phyloP scores from a whole-genome alignment of 2,113 vertebrate species.

The Nicator chloris region DNA sequence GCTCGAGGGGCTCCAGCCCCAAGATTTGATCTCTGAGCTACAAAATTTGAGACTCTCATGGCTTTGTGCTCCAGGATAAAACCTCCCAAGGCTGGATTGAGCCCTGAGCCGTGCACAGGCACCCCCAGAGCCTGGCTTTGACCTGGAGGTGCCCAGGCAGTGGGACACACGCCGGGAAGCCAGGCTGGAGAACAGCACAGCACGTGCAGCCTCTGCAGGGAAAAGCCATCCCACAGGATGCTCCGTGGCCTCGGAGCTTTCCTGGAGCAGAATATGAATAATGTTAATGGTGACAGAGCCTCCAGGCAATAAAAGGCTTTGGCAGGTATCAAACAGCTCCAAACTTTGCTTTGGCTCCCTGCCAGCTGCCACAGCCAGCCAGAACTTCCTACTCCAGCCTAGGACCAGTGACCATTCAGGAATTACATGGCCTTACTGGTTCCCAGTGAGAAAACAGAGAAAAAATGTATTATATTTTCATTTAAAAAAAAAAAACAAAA shows the following conservation, averaged over 20 bases:
- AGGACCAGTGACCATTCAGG: not conserved
- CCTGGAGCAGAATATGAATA: not conserved
- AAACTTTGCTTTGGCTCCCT: slow-evolving; percentile 31
- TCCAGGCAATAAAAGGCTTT: slow-evolving; percentile 29
- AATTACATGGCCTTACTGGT: not conserved
- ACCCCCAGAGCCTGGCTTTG: not conserved
- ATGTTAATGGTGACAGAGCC: slow-evolving; percentile 25
- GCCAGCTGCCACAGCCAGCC: slow-evolving; percentile 2
- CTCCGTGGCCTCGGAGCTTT: not conserved
- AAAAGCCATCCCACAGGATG: not conserved
- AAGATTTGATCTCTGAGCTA: not conserved
- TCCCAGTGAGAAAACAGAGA: not conserved
- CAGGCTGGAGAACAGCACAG: not conserved
- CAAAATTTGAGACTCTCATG: rapidly evolving
- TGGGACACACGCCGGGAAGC: no score
- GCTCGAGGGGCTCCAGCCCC: not conserved
- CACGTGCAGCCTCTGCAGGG: not conserved
- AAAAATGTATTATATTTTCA: not conserved
- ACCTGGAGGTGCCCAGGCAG: not conserved
- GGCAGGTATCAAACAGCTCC: slow-evolving; percentile 36
- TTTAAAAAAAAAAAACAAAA: no score
- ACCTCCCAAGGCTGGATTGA: rapidly evolving
- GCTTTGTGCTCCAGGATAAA: not conserved
- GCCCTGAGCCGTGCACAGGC: not conserved
- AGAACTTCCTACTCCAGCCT: not conserved